Conservation (phyloP, 2,888 invertebrate species). For the Mesorhabditis spiculigera region DNA sequence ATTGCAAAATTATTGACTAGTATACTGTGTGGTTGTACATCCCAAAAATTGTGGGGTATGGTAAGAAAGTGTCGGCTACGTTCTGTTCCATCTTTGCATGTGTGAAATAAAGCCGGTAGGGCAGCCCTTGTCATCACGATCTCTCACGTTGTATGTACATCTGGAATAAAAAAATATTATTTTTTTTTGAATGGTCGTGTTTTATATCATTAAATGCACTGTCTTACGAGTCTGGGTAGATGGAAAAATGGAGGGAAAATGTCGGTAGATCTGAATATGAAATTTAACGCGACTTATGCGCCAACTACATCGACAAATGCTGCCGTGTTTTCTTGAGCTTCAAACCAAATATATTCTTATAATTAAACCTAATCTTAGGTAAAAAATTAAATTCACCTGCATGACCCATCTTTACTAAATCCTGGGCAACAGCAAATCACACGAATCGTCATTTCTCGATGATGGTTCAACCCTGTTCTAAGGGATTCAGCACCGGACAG, state of each 20-base stretch:
- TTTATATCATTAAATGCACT: no score
- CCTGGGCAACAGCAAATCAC: not conserved
- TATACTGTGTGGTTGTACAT: no score
- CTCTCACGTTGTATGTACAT: constrained; percentile 5
- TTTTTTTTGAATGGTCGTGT: no score
- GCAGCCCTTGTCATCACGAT: not conserved
- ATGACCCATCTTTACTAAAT: not conserved
- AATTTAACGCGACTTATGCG: no score
- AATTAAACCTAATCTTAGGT: not conserved
- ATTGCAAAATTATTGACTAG: no score
- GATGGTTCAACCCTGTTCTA: not conserved
- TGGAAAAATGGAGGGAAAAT: no score
- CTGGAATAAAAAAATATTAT: not conserved
- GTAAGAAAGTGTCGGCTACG: not conserved
- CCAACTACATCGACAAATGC: no score
- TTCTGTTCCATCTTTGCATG: not conserved
- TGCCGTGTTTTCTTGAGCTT: not conserved
- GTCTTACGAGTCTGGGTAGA: no score
- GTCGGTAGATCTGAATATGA: no score
- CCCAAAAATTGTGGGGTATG: no score
- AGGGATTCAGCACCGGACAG: constrained; percentile 2
- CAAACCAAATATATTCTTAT: not conserved
- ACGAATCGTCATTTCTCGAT: not conserved
- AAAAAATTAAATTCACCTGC: not conserved
- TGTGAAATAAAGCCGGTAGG: not conserved